A percentile compares a stretch with the other conserved stretches of the same genome.
Evolutionary conservation across 1,140 invertebrate genomes (phyloP).

Genomic region (Apis florea): DNA sequence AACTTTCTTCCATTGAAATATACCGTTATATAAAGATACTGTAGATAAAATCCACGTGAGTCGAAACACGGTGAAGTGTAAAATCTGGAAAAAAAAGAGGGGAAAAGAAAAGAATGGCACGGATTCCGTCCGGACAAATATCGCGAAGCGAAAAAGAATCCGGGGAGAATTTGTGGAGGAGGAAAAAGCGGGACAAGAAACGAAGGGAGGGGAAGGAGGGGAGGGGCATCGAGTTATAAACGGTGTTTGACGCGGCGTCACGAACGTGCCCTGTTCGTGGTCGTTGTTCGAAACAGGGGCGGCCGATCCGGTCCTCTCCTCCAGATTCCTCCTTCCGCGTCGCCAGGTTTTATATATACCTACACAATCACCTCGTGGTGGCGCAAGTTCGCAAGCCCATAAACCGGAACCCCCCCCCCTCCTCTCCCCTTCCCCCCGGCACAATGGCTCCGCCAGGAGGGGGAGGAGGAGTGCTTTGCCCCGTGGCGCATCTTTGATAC

Average conservation of each 20-base stretch:
- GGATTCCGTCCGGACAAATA: too few relatives aligned
- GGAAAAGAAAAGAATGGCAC: too few relatives aligned
- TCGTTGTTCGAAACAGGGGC: slow-evolving; percentile 35
- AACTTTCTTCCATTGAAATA: too few relatives aligned
- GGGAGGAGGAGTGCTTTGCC: slow-evolving; percentile 43
- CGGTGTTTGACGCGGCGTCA: slow-evolving; percentile 56
- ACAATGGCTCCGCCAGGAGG: slow-evolving; percentile 46
- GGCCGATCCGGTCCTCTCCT: slow-evolving; percentile 57
- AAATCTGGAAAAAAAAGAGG: too few relatives aligned
- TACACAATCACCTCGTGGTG: background rate
- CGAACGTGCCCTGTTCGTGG: slow-evolving; percentile 52
- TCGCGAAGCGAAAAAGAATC: too few relatives aligned
- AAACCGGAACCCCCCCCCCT: slow-evolving; percentile 62
- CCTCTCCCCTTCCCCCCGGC: too few relatives aligned
- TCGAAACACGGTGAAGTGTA: too few relatives aligned
- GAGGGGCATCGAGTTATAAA: slow-evolving; percentile 46
- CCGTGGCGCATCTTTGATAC: slow-evolving; percentile 68
- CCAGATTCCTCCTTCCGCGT: slow-evolving; percentile 49
- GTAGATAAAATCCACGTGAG: too few relatives aligned
- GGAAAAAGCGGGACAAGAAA: too few relatives aligned
- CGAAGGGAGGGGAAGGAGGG: background rate
- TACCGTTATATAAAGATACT: too few relatives aligned
- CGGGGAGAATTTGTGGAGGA: background rate
- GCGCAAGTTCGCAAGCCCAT: slow-evolving; percentile 46
- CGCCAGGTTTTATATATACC: slow-evolving; percentile 54